Base-by-base conservation (phyloP, 1,140 invertebrate genomes). In the Adoxophyes honmai region DNA sequence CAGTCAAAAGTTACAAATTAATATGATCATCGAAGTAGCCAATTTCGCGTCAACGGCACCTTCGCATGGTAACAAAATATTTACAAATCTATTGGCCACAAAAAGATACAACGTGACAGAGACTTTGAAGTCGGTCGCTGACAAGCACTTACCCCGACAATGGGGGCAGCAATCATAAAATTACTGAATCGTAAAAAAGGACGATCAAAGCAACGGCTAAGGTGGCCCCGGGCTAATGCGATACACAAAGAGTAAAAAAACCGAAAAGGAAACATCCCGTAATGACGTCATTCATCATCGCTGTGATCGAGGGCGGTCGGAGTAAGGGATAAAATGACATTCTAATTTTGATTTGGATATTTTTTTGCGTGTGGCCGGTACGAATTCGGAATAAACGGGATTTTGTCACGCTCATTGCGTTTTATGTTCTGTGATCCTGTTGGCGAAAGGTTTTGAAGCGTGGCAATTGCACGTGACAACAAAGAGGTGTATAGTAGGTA, bases 211-310 rank as follows among this genome's bases (percentile, higher is more conserved):
- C 42, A 60, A 52, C 48, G 51, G 59, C 38, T 44, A 56, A 61
- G 61, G 69, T 64, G 60, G 66, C 52, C 62, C 52, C 39, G 38
- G 54, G 51, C 37, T 35, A 67, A 60, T 55, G 48, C 42, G 51
- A 63, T 61, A 68, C 69, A 72, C 66, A 66, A 66, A 62, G 57
- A 71, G 60, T 61, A 59, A 66, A 69, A 52, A 35, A 34, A 34
- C 16, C 16, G 51, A 13, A 48, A 66, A 66, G 39, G 34, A 60
- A 60, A 59, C 57, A 66, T 57, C 28, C 52, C 34, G 37, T 57
- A 59, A 68, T 63, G 59, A 62, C 61, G 53, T 66, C 69, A 68
- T 72, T 63, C 61, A 71, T 71, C 69, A 71, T 68, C 55, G 52
- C 21, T 6, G 21, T 28, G 21, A 28, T 28, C 21, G 21, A 28